These are phyloP conservation scores for Orchestia grillus DNA, from an alignment of 1,140 invertebrate genomes.

Conservation along the genomic window DNA sequence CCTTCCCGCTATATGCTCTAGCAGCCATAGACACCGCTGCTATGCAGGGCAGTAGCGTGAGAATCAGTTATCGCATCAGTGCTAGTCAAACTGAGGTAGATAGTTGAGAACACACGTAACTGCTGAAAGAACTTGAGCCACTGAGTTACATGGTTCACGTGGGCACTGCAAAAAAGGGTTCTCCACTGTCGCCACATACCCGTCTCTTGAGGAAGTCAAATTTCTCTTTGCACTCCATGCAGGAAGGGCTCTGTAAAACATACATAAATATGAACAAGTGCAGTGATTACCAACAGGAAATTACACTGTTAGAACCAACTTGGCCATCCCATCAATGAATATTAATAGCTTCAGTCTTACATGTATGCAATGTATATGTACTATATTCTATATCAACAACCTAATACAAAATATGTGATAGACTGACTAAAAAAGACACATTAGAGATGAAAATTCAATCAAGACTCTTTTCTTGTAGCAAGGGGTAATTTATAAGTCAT, in stretches of 20 bases:
- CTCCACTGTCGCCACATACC: slow-evolving; percentile 69
- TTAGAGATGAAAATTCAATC: too few relatives aligned
- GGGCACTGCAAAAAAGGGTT: not conserved
- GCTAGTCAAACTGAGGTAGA: not conserved
- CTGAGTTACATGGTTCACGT: not conserved
- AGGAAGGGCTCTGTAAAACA: slow-evolving; percentile 71
- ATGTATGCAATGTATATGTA: too few relatives aligned
- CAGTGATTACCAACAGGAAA: not conserved
- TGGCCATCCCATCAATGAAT: too few relatives aligned
- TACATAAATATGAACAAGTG: not conserved
- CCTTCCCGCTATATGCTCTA: too few relatives aligned
- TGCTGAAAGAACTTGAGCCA: not conserved
- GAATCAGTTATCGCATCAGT: not conserved
- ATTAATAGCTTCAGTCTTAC: too few relatives aligned
- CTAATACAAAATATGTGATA: too few relatives aligned
- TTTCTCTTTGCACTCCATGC: slow-evolving; percentile 71
- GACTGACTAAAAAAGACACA: too few relatives aligned
- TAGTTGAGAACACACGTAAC: not conserved
- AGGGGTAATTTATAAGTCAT: too few relatives aligned
- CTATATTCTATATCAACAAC: too few relatives aligned
- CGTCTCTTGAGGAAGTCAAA: slow-evolving; percentile 74
- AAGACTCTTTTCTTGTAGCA: too few relatives aligned
- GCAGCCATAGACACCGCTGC: too few relatives aligned
- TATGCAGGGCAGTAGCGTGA: too few relatives aligned
- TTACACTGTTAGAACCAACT: not conserved